Percentiles rank a stretch among this genome's conserved stretches.
Evolutionary conservation across 2,888 invertebrate species (phyloP).

Genomic region (Tetropium fuscum): DNA sequence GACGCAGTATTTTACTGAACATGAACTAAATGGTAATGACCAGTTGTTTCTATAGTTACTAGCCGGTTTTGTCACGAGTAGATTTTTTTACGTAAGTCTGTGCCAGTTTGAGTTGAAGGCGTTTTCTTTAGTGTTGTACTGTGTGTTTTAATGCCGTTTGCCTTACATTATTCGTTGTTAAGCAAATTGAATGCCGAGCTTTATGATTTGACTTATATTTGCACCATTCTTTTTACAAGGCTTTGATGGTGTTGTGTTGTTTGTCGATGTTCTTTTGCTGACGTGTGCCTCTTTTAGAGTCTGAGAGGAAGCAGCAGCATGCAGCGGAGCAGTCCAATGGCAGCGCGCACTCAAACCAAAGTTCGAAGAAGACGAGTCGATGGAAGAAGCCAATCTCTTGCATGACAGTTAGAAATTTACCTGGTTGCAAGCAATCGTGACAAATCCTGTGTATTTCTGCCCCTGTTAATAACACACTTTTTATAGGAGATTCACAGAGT

Average conservation of each 20-base stretch:
- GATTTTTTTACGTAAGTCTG: conserved; percentile 41
- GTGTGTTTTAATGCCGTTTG: conserved; percentile 3
- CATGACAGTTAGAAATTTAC: conserved; percentile 71
- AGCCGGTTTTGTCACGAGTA: conserved; percentile 31
- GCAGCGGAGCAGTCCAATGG: conserved; percentile 56
- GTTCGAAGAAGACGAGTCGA: conserved; percentile 67
- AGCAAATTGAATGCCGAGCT: too few species aligned
- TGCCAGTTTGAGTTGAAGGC: conserved; percentile 2
- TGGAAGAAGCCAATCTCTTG: conserved; percentile 73
- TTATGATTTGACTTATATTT: too few species aligned
- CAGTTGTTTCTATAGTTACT: conserved; percentile 33
- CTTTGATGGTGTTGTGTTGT: too few species aligned
- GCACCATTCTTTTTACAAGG: too few species aligned
- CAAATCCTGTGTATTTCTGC: conserved; percentile 49
- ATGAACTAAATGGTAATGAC: conserved; percentile 75
- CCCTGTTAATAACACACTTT: conserved; percentile 44
- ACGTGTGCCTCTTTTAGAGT: conserved; percentile 31
- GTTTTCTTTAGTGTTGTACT: conserved; percentile 4
- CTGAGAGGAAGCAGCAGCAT: conserved; percentile 35
- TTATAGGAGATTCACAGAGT: conserved; percentile 43
- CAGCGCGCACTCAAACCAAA: conserved; percentile 60
- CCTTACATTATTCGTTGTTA: background rate
- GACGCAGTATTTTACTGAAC: conserved; percentile 83
- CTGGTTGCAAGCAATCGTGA: conserved; percentile 75
- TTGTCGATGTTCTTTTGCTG: too few species aligned